Evolutionary conservation across 2,797 vertebrate genomes (phyloP), one percentile per base, ranked within the genome.

Genomic region (Sus cebifrons): DNA sequence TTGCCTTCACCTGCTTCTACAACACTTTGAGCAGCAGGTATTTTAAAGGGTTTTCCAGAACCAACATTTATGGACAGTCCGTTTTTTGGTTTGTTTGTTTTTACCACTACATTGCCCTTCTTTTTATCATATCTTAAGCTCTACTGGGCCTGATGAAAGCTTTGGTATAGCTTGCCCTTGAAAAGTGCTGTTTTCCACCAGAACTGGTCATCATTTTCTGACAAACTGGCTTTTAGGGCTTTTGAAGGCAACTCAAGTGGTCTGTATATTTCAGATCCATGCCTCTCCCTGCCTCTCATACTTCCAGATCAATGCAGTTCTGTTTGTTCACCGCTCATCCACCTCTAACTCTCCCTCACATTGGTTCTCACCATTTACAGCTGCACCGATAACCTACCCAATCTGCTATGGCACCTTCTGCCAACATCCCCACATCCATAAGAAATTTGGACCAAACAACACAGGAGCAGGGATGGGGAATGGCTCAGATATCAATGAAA

Each of bases 201-300:
- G 71, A 96, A 75, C 79, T 87, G 88, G 75, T 44, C 79, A 78
- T 73, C 15, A 4, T 86, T 91, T 94, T 85, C 83, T 92, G 83
- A 86, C 70, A 87, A 86, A 93, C 70, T 91, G 32, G 6, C 4
- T 95, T 95, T 85, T 74, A 93, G 52, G 49, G 20, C 10, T 52
- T 36, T 54, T n/a, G 56, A 96, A 93, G 67, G 36, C 75, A 84
- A 84, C n/a, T 52, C 40, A 95, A 90, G 44, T 36, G 8, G 27
- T 79, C 49, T 92, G 29, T 86, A 36, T 49, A 36, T 85, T 85
- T 94, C 73, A 67, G 67, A 83, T n/a, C 12, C 67, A 54, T 36
- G 32, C 13, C 10, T 73, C 36, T 83, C 77, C 36, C 7, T 32
- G 67, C 68, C 5, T 62, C 65, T 87, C 56, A 40, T 25, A 70